Evolutionary conservation across 2,113 vertebrate species (phyloP).

Genomic region (Hydropotes inermis): DNA sequence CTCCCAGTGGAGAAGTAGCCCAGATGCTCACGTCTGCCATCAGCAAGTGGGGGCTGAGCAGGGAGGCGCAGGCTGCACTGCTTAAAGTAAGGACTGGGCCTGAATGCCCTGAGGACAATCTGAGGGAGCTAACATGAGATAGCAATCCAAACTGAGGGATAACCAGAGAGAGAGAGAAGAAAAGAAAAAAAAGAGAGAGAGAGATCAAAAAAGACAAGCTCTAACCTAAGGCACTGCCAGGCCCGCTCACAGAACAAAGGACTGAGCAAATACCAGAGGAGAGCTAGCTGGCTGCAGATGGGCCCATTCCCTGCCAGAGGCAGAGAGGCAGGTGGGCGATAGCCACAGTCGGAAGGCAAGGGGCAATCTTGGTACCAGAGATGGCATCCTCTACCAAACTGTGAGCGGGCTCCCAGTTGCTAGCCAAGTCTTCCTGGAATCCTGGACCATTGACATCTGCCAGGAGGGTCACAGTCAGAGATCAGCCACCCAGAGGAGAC

Average conservation of each 20-base stretch:
- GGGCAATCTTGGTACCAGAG: background rate
- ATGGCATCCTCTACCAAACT: background rate
- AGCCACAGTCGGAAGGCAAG: background rate
- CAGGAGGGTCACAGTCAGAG: background rate
- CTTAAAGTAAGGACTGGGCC: background rate
- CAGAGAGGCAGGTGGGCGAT: background rate
- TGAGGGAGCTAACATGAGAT: background rate
- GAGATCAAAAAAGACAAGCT: background rate
- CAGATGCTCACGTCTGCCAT: background rate
- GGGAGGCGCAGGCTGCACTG: background rate
- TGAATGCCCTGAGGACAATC: background rate
- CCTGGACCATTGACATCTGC: background rate
- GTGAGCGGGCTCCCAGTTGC: background rate
- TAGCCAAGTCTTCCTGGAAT: background rate
- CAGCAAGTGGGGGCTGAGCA: background rate
- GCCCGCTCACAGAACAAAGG: accelerated
- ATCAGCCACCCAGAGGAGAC: background rate
- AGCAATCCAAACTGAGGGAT: background rate
- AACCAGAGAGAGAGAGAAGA: background rate
- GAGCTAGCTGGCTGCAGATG: accelerated
- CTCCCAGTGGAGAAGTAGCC: background rate
- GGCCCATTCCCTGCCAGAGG: background rate
- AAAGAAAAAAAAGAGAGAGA: background rate
- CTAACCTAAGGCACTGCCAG: background rate
- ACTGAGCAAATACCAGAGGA: background rate